Conservation (phyloP, 2,888 invertebrate species). For the Drosophila paracracens region DNA sequence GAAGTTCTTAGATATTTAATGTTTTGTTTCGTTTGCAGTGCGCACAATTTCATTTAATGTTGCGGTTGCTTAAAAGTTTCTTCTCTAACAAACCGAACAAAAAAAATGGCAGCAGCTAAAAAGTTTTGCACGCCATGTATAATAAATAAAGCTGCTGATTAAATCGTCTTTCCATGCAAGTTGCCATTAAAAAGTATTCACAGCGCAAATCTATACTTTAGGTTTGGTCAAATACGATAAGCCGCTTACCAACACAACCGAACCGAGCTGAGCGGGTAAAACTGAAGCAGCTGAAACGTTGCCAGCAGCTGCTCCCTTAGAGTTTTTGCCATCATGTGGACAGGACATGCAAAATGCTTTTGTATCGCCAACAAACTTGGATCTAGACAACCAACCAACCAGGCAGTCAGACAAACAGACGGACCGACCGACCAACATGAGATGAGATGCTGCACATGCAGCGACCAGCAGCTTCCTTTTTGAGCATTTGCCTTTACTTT, state of each 20-base stretch:
- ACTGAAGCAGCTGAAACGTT: slow-evolving; percentile 60
- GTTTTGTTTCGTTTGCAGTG: slow-evolving; percentile 52
- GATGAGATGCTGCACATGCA: slow-evolving; percentile 34
- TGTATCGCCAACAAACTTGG: slow-evolving; percentile 69
- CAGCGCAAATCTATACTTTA: slow-evolving; percentile 77
- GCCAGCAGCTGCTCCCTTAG: slow-evolving; percentile 43
- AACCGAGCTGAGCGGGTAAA: slow-evolving; percentile 27
- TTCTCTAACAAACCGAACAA: slow-evolving; percentile 10
- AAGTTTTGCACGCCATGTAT: slow-evolving; percentile 74
- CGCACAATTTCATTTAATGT: slow-evolving; percentile 62
- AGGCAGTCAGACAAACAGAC: slow-evolving; percentile 14
- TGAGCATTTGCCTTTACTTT: slow-evolving; percentile 17
- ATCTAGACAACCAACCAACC: slow-evolving; percentile 32
- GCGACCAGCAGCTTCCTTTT: slow-evolving; percentile 23
- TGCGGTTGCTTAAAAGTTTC: slow-evolving; percentile 63
- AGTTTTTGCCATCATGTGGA: slow-evolving; percentile 47
- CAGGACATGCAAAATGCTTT: slow-evolving; percentile 74
- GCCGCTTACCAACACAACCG: slow-evolving; percentile 63
- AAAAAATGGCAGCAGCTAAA: slow-evolving; percentile 35
- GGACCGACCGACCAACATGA: slow-evolving; percentile 16
- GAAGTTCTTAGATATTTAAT: slow-evolving; percentile 61
- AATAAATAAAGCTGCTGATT: slow-evolving; percentile 79
- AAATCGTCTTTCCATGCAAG: slow-evolving; percentile 71
- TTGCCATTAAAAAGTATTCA: slow-evolving; percentile 81
- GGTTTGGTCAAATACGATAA: slow-evolving; percentile 78